Base-by-base conservation (phyloP, 2,797 vertebrate species). In the Sus cebifrons region DNA sequence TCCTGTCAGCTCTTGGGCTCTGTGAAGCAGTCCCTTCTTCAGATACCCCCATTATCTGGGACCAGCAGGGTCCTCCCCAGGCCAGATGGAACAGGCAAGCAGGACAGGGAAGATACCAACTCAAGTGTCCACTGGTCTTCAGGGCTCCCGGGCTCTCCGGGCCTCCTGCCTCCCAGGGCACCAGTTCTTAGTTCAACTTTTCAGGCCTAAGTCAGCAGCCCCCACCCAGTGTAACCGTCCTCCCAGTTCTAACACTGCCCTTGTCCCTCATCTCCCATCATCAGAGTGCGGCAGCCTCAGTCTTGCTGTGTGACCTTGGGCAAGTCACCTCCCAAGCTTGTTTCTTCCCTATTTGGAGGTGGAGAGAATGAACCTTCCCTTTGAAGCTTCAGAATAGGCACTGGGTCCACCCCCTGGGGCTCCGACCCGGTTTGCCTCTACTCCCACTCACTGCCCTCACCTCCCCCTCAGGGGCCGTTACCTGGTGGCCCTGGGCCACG, bases 401-500 rank as follows among this genome's bases (percentile, higher is more conserved):
- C 13, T 44, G 3, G 2, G 10, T 64, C 71, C 62, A 52, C 25
- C 20, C 16, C 10, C 3, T 10, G 44, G 32, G 62, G 32, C 64
- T 71, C 18, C 3, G 70, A 40, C 92, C 56, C 21, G 52, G 78
- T 78, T 10, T 89, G 82, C 62, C 6, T 10, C 1, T 3, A 14
- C 4, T 14, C 56, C 36, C 6, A 29, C 65, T 94, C 58, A 65
- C 29, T 36, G 25, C 44, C 32, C 58, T 91, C 0, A 0, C 17
- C 81, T 58, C 89, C 16, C 1, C 27, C 32, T 17, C 86, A 99
- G 99, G 98, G 99, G 99, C 82, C 99, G 99, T 52, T 99, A 99
- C 97, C 98, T 99, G 95, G 99, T 99, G 90, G 99, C 99, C 0
- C 98, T 99, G 98, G 99, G 99, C 21, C 99, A 99, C 5, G 99